These are phyloP conservation scores for Scytalopus superciliaris DNA, from an alignment of 2,113 vertebrate genomes.

Conservation along the genomic window DNA sequence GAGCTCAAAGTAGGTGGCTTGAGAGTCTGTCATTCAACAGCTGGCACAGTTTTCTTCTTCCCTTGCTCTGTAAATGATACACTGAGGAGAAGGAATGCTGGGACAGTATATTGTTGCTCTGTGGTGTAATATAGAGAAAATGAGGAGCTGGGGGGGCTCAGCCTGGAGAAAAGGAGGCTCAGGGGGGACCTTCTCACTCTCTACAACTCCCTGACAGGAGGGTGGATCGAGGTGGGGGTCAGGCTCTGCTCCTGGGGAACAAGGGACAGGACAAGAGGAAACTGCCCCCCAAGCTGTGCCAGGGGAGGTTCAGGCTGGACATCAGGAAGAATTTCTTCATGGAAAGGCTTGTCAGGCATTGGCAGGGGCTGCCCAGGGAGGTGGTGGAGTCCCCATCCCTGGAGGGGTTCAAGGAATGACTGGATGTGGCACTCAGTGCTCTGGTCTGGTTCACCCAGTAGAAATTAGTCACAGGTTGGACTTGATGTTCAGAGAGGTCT, in stretches of 20 bases:
- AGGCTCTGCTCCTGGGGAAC: neutral
- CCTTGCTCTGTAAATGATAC: neutral
- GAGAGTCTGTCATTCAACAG: neutral
- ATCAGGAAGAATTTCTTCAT: neutral
- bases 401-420: neutral
- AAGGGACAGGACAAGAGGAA: neutral
- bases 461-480: fast-evolving
- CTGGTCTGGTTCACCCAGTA: neutral
- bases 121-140: neutral
- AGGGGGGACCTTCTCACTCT: neutral
- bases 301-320: neutral
- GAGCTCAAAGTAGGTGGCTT: neutral
- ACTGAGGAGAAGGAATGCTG: neutral
- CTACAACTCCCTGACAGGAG: neutral
- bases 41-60: neutral
- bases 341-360: neutral
- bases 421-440: neutral
- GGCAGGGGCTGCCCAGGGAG: neutral
- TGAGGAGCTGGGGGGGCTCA: neutral
- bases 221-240: neutral
- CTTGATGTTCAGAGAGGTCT: fast-evolving
- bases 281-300: neutral
- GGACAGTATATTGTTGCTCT: neutral
- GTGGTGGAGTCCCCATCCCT: neutral
- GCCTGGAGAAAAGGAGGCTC: neutral